phyloP scores from a whole-genome alignment of 2,797 vertebrate genomes.

The Hafferia zeledoni region DNA sequence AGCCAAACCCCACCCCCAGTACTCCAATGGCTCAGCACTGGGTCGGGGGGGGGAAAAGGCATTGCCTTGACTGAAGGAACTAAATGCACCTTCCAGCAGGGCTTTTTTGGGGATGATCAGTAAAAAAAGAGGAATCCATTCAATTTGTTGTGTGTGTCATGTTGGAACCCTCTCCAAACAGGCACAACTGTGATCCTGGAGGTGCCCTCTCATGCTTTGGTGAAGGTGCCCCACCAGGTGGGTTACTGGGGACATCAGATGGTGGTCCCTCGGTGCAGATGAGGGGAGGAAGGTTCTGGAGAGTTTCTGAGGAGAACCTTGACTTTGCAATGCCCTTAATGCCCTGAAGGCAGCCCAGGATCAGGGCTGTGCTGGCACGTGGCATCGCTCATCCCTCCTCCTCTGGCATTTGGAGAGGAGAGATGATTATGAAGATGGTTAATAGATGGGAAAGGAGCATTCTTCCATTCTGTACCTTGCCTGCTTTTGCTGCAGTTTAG shows the following conservation, averaged over 20 bases:
- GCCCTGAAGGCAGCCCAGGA: not conserved
- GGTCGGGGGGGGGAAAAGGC: not conserved
- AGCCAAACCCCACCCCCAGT: not conserved
- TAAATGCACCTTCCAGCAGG: not conserved
- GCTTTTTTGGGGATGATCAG: not conserved
- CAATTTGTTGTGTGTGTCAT: not conserved
- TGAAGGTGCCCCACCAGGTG: not conserved
- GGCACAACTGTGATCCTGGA: not conserved
- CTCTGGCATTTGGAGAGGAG: not conserved
- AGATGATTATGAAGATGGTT: conserved; percentile 15
- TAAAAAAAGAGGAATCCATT: not conserved
- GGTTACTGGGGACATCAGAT: not conserved
- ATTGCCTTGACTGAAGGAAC: not conserved
- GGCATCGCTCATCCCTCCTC: not conserved
- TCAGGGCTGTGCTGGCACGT: not conserved
- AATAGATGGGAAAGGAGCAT: conserved; percentile 11
- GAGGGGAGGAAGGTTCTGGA: not conserved
- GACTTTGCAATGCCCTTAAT: not conserved
- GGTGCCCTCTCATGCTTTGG: not conserved
- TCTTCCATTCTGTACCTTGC: conserved; percentile 35
- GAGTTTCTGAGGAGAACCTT: not conserved
- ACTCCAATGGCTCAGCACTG: not conserved
- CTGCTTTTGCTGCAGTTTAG: conserved; percentile 58
- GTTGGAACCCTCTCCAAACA: not conserved
- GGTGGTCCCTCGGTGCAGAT: not conserved